These are phyloP conservation scores for Tauraco hartlaubi DNA, from an alignment of 2,797 vertebrate genomes.

Conservation along the genomic window DNA sequence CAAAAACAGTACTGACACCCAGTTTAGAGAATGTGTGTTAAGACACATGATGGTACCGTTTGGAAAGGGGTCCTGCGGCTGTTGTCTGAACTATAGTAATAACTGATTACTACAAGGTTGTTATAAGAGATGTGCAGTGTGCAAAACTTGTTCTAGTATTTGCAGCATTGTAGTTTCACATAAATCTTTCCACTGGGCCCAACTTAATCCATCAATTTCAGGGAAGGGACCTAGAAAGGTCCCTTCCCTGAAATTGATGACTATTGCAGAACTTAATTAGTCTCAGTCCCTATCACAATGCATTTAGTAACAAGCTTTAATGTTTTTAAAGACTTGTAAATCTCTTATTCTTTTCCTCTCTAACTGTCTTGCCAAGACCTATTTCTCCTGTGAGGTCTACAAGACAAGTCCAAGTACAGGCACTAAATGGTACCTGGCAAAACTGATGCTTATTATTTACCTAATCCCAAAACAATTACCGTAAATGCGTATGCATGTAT, in stretches of 20 bases:
- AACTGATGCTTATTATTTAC: conserved; percentile 4
- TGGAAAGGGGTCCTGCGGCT: not conserved
- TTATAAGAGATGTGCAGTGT: not conserved
- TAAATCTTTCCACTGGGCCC: not conserved
- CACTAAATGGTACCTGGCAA: not conserved
- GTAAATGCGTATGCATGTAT: not conserved
- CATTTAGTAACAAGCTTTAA: not conserved
- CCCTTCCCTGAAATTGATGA: not conserved
- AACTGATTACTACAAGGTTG: not conserved
- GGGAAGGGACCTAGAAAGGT: no score
- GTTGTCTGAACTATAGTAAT: not conserved
- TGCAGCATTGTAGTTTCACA: not conserved
- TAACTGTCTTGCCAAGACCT: not conserved
- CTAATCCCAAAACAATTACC: not conserved
- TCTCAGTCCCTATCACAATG: not conserved
- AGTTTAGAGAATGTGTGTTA: not conserved
- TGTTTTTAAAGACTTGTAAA: not conserved
- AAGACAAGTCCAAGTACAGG: not conserved
- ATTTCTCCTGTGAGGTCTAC: conserved; percentile 1
- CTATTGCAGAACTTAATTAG: not conserved
- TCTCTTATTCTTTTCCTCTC: not conserved
- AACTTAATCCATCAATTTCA: not conserved
- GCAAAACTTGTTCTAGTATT: not conserved
- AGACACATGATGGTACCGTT: not conserved
- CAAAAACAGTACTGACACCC: not conserved